Evolutionary conservation across 2,113 vertebrate species (phyloP), one percentile per base, ranked within the genome.

Genomic region (Mesembrinibis cayennensis): DNA sequence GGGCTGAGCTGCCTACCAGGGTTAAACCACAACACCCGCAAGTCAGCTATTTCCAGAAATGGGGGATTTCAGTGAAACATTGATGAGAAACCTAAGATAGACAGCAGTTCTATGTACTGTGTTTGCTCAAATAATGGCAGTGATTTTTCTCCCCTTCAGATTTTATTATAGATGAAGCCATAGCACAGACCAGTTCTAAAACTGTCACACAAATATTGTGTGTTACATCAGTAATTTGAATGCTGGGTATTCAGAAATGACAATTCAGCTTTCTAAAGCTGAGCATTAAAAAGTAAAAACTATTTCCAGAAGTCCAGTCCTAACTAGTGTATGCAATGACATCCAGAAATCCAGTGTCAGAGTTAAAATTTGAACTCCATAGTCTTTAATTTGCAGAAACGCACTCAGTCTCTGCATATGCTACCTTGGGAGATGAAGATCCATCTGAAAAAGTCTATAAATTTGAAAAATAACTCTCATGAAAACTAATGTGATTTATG

Each of bases 401-500:
- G 85, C 12, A n/a, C 25, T 93, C 73, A 82, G 58, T 16, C 23
- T 76, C 89, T 85, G 34, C 62, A 42, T 79, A 29, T 45, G 58
- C 50, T 85, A 89, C 91, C 77, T 95, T 96, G 89, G 81, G 93
- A 95, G 87, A 79, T 50, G 56, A 96, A 93, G 70, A 93, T 93
- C n/a, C 56, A 94, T 87, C 81, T 80, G 83, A 94, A 96, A 93
- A 95, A 82, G 70, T 69, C 89, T 88, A 91, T 95, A 95, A 95
- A 93, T 95, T 90, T 96, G 95, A 96, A 97, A 95, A 97, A 96
- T 90, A 93, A 70, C 87, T 85, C 91, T 94, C 87, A 91, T 95
- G 95, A 96, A 90, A 93, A 78, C 49, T 66, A 94, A 91, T 70
- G 87, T 96, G 97, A 96, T 97, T 96, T 97, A 93, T 95, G 87